These are phyloP conservation scores for Scomber colias DNA, from an alignment of 2,113 vertebrate species.

Conservation along the genomic window DNA sequence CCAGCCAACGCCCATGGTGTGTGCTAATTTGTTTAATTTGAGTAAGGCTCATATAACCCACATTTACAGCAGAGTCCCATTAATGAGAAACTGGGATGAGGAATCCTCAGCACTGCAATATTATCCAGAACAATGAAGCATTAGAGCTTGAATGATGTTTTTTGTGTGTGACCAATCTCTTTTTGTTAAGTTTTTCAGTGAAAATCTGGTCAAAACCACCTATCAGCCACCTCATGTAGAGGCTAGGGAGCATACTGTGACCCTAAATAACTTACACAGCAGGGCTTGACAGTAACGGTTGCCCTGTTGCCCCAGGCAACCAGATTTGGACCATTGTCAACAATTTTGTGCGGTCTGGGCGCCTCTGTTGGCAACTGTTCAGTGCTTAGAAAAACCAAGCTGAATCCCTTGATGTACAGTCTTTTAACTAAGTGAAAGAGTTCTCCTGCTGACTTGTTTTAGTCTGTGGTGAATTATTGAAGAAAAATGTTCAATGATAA, in stretches of 20 bases:
- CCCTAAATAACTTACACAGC: conserved; percentile 60
- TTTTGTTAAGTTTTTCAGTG: background rate
- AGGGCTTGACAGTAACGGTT: conserved; percentile 32
- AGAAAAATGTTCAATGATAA: background rate
- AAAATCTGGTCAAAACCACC: conserved; percentile 33
- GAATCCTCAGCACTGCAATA: no score
- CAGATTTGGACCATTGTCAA: conserved; percentile 68
- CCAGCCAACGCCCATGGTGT: no score
- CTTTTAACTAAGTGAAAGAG: conserved; percentile 2
- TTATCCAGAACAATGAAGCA: background rate
- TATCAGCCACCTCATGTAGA: conserved; percentile 30
- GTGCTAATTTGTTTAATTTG: no score
- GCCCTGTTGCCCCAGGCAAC: conserved; percentile 51
- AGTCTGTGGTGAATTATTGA: conserved; percentile 11
- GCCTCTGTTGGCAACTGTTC: conserved; percentile 45
- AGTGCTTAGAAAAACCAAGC: conserved; percentile 49
- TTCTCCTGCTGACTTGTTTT: conserved; percentile 26
- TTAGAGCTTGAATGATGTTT: background rate
- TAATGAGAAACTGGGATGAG: no score
- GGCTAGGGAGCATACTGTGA: conserved; percentile 33
- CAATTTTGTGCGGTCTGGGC: conserved; percentile 59
- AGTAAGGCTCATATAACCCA: no score
- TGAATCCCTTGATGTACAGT: background rate
- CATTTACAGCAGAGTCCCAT: no score
- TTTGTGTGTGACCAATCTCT: background rate